These are phyloP conservation scores for Antechinus flavipes DNA, from an alignment of 2,113 vertebrate species.

Conservation along the genomic window DNA sequence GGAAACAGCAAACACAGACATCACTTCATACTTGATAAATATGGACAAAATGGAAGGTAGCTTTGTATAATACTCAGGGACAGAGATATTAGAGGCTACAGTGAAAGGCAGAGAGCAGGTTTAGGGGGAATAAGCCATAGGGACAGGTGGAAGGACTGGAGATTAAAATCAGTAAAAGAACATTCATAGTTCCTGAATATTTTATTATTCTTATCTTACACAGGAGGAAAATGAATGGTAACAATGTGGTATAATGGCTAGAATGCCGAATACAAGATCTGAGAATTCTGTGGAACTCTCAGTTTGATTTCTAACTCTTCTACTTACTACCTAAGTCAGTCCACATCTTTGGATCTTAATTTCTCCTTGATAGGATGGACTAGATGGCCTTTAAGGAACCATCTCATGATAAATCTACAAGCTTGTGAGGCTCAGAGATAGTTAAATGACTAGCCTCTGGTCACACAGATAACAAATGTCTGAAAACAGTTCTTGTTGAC, in stretches of 20 bases:
- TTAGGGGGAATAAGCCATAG: not conserved
- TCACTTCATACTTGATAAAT: not conserved
- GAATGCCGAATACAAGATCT: not conserved
- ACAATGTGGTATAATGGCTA: not conserved
- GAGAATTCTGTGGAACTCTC: not conserved
- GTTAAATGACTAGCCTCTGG: not conserved
- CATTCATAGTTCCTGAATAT: not conserved
- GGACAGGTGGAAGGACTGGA: not conserved
- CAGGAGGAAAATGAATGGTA: not conserved
- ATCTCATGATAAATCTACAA: not conserved
- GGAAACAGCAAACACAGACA: not conserved
- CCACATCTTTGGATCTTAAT: not conserved
- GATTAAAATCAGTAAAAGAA: not conserved
- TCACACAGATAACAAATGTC: not conserved
- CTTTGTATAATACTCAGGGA: not conserved
- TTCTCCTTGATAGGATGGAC: not conserved
- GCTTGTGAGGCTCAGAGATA: not conserved
- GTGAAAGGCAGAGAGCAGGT: not conserved
- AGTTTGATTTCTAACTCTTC: not conserved
- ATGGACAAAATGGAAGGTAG: not conserved
- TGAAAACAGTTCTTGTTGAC: not conserved
- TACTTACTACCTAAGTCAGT: not conserved
- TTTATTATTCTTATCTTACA: not conserved
- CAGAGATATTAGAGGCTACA: not conserved
- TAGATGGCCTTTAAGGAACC: not conserved